Percentiles rank a stretch among this genome's conserved stretches.
phyloP scores from a whole-genome alignment of 2,888 invertebrate genomes.

The Microplitis manilae region DNA sequence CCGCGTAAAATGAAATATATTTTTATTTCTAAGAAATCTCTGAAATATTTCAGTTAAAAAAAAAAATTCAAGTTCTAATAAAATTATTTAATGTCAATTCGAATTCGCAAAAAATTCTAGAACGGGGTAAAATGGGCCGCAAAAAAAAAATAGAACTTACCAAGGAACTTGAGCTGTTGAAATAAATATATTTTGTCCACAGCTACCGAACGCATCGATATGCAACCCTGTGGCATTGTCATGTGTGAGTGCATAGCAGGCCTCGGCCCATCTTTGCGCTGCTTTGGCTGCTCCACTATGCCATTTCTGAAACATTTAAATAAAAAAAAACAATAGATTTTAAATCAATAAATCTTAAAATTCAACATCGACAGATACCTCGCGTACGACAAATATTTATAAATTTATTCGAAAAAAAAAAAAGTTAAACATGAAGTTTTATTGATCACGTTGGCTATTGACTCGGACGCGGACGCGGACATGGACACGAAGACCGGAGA shows the following conservation, averaged over 20 bases:
- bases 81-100: too few relatives aligned
- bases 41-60: too few relatives aligned
- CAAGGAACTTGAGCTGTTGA: conserved; percentile 86
- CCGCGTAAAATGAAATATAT: too few relatives aligned
- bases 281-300: conserved; percentile 79
- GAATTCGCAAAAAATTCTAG: too few relatives aligned
- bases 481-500: not conserved
- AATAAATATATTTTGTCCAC: conserved; percentile 88
- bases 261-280: conserved; percentile 83
- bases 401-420: too few relatives aligned
- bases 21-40: too few relatives aligned
- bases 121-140: too few relatives aligned
- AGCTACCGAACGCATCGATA: conserved; percentile 79
- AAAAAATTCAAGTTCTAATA: too few relatives aligned
- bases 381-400: too few relatives aligned
- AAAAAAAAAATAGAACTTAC: conserved; percentile 71
- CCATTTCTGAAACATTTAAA: conserved; percentile 77
- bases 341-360: not conserved
- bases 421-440: not conserved
- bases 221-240: conserved; percentile 79
- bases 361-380: too few relatives aligned
- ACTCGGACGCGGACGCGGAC: not conserved
- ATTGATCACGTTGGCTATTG: not conserved
- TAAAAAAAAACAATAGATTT: not conserved
- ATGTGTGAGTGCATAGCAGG: conserved; percentile 80